Conservation (phyloP, 30 jellyfish, hydroid and myxozoan species). For the Aurelia sp. region DNA sequence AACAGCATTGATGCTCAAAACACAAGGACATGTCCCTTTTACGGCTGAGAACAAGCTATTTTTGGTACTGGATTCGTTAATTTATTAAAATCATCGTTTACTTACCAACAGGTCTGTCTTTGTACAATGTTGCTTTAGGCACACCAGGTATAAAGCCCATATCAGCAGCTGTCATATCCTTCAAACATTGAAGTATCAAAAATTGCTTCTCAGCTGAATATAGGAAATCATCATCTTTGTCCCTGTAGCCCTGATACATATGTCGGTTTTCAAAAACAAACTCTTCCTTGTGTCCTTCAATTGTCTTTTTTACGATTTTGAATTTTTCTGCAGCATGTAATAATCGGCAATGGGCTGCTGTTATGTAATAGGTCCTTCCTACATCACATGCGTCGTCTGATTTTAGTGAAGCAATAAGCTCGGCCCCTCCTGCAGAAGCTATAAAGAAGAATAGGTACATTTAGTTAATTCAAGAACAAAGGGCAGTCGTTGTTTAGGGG, state of each 20-base stretch:
- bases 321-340: constrained; percentile 90
- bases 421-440: constrained; percentile 97
- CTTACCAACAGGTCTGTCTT: constrained; percentile 95
- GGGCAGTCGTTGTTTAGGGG: too few relatives aligned
- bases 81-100: background rate
- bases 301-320: constrained; percentile 59
- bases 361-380: constrained; percentile 60
- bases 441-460: background rate
- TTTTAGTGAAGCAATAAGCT: constrained; percentile 48
- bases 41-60: background rate
- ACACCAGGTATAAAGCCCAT: constrained; percentile 78
- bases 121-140: constrained; percentile 72
- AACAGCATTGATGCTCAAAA: background rate
- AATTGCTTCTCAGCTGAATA: constrained; percentile 85
- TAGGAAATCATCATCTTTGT: constrained; percentile 65
- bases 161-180: constrained; percentile 58
- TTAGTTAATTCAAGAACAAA: too few relatives aligned
- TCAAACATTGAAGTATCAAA: constrained; percentile 66
- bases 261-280: constrained; percentile 61
- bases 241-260: constrained; percentile 67
- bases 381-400: constrained; percentile 63
- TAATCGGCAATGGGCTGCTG: constrained; percentile 63
- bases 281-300: constrained; percentile 70
- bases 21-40: background rate
- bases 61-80: background rate